Percentiles rank a stretch among this genome's conserved stretches.
Evolutionary conservation across 2,113 vertebrate genomes (phyloP).

Genomic region (Trichechus manatus): DNA sequence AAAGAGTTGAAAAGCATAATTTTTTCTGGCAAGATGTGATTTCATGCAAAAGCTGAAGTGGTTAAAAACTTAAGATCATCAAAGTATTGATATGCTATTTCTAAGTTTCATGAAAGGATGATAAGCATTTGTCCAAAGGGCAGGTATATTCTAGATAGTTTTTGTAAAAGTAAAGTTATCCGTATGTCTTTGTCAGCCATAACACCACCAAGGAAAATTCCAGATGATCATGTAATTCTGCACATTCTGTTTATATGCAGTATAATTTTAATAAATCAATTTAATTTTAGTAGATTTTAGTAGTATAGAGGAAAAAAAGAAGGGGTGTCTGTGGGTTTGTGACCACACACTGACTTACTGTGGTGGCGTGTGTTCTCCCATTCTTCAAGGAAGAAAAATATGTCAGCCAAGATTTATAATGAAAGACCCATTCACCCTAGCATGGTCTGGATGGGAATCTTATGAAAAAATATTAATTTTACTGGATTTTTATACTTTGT

Average conservation of each 20-base stretch:
- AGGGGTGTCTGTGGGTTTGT: background rate
- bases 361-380: background rate
- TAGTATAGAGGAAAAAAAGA: background rate
- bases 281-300: background rate
- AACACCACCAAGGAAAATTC: background rate
- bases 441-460: background rate
- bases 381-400: background rate
- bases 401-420: background rate
- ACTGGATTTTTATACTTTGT: background rate
- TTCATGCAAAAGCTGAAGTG: background rate
- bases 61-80: background rate
- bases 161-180: conserved; percentile 13
- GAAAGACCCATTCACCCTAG: background rate
- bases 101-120: background rate
- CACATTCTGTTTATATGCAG: background rate
- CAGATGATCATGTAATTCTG: background rate
- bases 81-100: background rate
- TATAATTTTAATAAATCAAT: background rate
- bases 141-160: background rate
- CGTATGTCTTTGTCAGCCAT: background rate
- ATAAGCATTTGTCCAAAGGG: background rate
- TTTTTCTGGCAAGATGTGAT: background rate
- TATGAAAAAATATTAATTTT: conserved; percentile 20
- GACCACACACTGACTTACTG: accelerated
- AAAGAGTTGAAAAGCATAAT: conserved; percentile 15